Percentiles rank a stretch among this genome's conserved stretches.
Conservation (phyloP, 2,888 invertebrate species). For the Mermis nigrescens region DNA sequence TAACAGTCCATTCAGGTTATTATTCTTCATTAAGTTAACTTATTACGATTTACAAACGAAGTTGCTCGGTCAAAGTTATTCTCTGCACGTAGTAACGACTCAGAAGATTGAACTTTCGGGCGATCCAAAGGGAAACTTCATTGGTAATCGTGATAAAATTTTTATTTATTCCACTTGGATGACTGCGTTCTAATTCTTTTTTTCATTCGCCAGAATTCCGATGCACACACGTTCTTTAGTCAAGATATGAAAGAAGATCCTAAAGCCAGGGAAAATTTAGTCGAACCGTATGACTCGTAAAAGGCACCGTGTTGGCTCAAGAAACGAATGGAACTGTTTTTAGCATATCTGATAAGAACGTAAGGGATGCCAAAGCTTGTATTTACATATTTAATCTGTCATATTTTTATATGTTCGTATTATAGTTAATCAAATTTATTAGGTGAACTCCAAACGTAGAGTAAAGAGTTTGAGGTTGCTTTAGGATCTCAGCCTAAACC, state of each 20-base stretch:
- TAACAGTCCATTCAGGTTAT: too few species aligned
- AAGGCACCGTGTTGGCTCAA: constrained; percentile 57
- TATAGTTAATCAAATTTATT: neutral
- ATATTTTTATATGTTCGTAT: neutral
- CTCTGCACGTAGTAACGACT: constrained; percentile 57
- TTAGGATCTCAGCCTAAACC: too few species aligned
- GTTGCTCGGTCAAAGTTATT: constrained; percentile 44
- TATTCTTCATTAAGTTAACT: constrained; percentile 42
- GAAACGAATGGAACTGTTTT: constrained; percentile 53
- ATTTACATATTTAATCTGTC: too few species aligned
- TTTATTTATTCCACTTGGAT: neutral
- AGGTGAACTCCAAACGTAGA: too few species aligned
- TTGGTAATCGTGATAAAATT: neutral
- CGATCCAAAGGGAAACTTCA: constrained; percentile 9
- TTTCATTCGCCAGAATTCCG: constrained; percentile 8
- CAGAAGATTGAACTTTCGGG: constrained; percentile 47
- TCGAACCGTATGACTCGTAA: constrained; percentile 55
- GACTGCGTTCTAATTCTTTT: too few species aligned
- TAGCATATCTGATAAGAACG: constrained; percentile 1
- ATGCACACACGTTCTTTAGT: constrained; percentile 9
- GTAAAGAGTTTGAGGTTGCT: too few species aligned
- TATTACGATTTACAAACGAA: constrained; percentile 62
- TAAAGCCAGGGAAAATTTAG: constrained; percentile 43
- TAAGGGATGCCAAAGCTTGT: too few species aligned
- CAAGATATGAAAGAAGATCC: neutral